phyloP scores from a whole-genome alignment of 2,113 vertebrate species.

The Lophura nycthemera region DNA sequence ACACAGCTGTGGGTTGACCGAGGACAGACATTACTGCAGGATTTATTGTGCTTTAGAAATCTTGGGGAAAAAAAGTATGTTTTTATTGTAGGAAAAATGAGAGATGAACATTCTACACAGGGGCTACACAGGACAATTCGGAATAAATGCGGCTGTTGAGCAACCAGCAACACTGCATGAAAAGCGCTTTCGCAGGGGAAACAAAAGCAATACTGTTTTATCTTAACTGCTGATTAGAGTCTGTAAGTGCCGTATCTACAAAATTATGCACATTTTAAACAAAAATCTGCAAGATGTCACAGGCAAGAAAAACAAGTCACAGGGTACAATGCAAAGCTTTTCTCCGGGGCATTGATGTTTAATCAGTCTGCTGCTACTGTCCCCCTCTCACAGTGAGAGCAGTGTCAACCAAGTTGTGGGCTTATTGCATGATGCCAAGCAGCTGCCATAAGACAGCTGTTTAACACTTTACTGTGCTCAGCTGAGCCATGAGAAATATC shows the following conservation, averaged over 20 bases:
- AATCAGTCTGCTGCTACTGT: not conserved
- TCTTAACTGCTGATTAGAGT: slow-evolving; percentile 4
- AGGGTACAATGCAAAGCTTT: not conserved
- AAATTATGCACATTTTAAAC: slow-evolving; percentile 41
- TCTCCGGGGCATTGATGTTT: not conserved
- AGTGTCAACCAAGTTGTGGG: not conserved
- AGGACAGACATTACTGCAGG: not conserved
- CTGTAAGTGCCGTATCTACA: not conserved
- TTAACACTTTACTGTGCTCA: not conserved
- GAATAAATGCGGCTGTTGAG: not conserved
- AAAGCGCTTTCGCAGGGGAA: not conserved
- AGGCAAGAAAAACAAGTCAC: slow-evolving; percentile 14
- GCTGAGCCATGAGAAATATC: not conserved
- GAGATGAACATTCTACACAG: not conserved
- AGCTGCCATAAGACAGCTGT: not conserved
- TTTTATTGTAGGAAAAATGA: not conserved
- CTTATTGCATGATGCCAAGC: not conserved
- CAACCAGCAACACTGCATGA: not conserved
- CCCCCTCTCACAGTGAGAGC: not conserved
- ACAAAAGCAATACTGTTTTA: not conserved
- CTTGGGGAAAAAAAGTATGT: not conserved
- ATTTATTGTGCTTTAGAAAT: not conserved
- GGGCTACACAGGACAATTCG: not conserved
- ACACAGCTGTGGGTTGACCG: not conserved
- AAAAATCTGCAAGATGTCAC: not conserved